These are phyloP conservation scores for Allolobophora icterica DNA, from an alignment of 2,888 invertebrate genomes.

Conservation along the genomic window DNA sequence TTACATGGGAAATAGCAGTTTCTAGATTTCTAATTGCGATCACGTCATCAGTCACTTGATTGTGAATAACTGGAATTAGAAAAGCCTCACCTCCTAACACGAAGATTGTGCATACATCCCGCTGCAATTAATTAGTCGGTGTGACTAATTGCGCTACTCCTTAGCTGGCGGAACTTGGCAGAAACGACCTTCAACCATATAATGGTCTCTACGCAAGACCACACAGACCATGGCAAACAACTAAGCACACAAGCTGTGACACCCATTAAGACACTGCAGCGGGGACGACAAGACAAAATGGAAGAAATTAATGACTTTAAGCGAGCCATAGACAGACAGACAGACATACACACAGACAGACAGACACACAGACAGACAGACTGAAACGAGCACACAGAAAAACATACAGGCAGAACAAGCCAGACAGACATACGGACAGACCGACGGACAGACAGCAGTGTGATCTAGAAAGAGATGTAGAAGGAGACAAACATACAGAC, in stretches of 20 bases:
- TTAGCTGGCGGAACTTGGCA: too few species aligned
- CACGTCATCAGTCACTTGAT: too few species aligned
- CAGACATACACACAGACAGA: conserved; percentile 41
- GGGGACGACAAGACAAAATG: background rate
- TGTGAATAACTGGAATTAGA: background rate
- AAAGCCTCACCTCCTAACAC: background rate
- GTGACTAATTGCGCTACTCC: background rate
- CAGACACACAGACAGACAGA: conserved; percentile 41
- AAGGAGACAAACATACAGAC: background rate
- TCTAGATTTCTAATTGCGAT: background rate
- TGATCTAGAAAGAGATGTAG: background rate
- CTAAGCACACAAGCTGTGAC: conserved; percentile 40
- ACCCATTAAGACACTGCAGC: conserved; percentile 27
- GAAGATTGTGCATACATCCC: background rate
- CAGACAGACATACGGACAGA: conserved; percentile 28
- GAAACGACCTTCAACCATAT: background rate
- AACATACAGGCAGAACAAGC: conserved; percentile 29
- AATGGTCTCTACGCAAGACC: too few species aligned
- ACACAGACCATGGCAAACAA: conserved; percentile 21
- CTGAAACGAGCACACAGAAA: conserved; percentile 33
- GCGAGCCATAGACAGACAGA: conserved; percentile 37
- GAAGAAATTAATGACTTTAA: background rate
- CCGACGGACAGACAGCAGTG: too few species aligned
- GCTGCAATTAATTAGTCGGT: background rate
- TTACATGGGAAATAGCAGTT: background rate